These are phyloP conservation scores for Dorcus hopei DNA, from an alignment of 2,888 invertebrate genomes.

Conservation along the genomic window DNA sequence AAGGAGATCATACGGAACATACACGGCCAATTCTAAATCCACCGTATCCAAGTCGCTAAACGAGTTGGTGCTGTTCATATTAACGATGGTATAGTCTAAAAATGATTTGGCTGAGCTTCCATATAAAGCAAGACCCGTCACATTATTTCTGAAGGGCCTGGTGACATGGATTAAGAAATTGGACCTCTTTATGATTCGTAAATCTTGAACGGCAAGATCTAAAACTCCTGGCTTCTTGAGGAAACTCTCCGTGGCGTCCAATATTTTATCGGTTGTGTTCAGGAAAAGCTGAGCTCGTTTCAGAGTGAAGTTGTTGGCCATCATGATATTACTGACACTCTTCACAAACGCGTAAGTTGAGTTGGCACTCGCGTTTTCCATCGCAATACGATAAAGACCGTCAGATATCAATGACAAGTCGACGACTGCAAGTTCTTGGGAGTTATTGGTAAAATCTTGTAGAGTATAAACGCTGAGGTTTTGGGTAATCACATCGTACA, in stretches of 20 bases:
- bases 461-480: slow-evolving; percentile 23
- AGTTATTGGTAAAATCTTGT: slow-evolving; percentile 27
- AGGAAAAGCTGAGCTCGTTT: slow-evolving; percentile 3
- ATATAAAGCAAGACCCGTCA: slow-evolving; percentile 54
- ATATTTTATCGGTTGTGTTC: slow-evolving; percentile 13
- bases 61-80: slow-evolving; percentile 51
- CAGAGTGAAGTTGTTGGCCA: slow-evolving; percentile 1
- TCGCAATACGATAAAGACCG: slow-evolving; percentile 27
- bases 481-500: slow-evolving; percentile 25
- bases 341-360: neutral
- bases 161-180: slow-evolving; percentile 54
- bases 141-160: slow-evolving; percentile 52
- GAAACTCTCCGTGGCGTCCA: slow-evolving; percentile 11
- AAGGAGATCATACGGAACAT: slow-evolving; percentile 36
- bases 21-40: slow-evolving; percentile 36
- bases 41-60: slow-evolving; percentile 38
- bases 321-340: slow-evolving; percentile 7
- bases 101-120: slow-evolving; percentile 29
- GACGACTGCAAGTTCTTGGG: slow-evolving; percentile 30
- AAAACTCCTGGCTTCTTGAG: neutral
- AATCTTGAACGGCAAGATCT: slow-evolving; percentile 10
- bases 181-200: slow-evolving; percentile 47
- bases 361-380: neutral
- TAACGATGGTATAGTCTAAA: slow-evolving; percentile 48
- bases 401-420: slow-evolving; percentile 38